phyloP scores from a whole-genome alignment of 2,888 invertebrate species.

The Brachyptera putata region DNA sequence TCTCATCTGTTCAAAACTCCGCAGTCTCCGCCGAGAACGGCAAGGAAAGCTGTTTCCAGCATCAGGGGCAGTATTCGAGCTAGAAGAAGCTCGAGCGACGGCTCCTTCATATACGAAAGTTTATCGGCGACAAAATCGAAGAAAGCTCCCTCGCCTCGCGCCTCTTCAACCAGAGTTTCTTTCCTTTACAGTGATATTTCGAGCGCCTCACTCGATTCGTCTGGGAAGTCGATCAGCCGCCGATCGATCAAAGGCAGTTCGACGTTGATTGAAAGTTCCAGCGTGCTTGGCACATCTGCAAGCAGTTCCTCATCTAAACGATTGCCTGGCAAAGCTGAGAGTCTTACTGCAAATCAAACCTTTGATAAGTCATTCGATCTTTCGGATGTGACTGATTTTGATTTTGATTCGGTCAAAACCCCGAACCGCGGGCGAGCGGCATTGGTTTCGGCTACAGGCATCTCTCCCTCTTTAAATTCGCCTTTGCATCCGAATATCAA shows the following conservation, averaged over 20 bases:
- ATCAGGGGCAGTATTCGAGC: too few relatives aligned
- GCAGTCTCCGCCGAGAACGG: neutral
- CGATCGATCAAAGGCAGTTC: neutral
- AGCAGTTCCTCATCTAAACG: too few relatives aligned
- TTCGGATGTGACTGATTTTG: slow-evolving; percentile 20
- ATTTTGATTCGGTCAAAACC: slow-evolving; percentile 27
- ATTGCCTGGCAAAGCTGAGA: too few relatives aligned
- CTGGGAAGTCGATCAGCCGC: neutral
- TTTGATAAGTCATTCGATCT: neutral
- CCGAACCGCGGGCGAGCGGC: slow-evolving; percentile 21
- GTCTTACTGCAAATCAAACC: too few relatives aligned
- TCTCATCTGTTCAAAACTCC: neutral
- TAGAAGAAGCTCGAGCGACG: neutral
- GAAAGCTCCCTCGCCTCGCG: too few relatives aligned
- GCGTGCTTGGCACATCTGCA: too few relatives aligned
- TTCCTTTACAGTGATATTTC: too few relatives aligned
- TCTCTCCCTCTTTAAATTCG: slow-evolving; percentile 44
- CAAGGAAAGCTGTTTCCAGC: neutral
- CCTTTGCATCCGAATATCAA: slow-evolving; percentile 47
- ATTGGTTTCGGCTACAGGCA: slow-evolving; percentile 26
- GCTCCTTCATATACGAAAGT: neutral
- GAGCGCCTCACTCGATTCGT: too few relatives aligned
- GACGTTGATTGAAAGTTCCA: neutral
- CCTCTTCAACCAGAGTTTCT: too few relatives aligned
- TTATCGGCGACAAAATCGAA: too few relatives aligned